These are phyloP conservation scores for Oryzaephilus surinamensis DNA, from an alignment of 1,140 invertebrate species.

Conservation along the genomic window DNA sequence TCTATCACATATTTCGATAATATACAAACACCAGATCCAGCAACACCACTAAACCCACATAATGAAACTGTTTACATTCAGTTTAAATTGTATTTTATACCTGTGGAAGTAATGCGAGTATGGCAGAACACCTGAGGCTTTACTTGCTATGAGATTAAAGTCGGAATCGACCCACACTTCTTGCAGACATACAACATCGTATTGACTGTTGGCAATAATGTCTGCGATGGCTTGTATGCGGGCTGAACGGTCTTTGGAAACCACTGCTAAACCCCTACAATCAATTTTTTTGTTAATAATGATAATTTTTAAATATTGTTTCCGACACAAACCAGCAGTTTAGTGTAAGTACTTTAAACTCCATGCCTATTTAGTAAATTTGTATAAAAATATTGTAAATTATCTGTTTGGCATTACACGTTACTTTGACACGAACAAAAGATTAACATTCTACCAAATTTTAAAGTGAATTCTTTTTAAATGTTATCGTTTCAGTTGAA, in stretches of 20 bases:
- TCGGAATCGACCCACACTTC: constrained; percentile 81
- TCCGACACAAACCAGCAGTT: constrained; percentile 48
- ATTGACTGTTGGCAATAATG: constrained; percentile 53
- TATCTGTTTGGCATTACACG: too few species aligned
- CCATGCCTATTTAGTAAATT: too few species aligned
- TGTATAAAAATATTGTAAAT: too few species aligned
- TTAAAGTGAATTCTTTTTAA: too few species aligned
- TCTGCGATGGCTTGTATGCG: constrained; percentile 74
- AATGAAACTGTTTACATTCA: constrained; percentile 12
- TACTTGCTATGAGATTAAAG: constrained; percentile 58
- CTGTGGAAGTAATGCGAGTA: constrained; percentile 91
- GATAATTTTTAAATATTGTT: constrained; percentile 4
- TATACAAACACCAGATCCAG: constrained; percentile 86
- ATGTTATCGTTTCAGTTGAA: too few species aligned
- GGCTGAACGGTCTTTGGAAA: constrained; percentile 63
- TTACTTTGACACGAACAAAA: too few species aligned
- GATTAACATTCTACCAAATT: too few species aligned
- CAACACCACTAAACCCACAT: constrained; percentile 60
- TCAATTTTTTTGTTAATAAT: constrained; percentile 10
- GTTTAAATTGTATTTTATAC: constrained; percentile 38
- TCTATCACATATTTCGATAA: constrained; percentile 80
- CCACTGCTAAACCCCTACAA: constrained; percentile 70
- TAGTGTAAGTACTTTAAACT: constrained; percentile 40
- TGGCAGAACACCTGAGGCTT: constrained; percentile 52
- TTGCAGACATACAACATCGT: constrained; percentile 86